phyloP scores from a whole-genome alignment of 1,140 invertebrate species.

The Neodiprion pinetum region DNA sequence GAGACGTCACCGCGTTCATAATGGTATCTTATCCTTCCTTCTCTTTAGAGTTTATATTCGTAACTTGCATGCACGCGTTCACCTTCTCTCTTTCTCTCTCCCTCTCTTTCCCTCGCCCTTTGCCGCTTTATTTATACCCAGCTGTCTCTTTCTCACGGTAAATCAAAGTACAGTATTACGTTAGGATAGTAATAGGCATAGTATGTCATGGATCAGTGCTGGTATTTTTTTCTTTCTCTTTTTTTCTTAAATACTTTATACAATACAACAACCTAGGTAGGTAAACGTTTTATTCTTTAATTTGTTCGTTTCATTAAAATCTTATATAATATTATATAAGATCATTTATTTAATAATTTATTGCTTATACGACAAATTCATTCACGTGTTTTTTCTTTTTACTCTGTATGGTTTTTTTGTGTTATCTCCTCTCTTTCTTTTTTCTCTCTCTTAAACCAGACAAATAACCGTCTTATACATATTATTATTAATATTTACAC shows the following conservation, averaged over 20 bases:
- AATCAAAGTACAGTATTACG: no score
- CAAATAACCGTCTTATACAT: not conserved
- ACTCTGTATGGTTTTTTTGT: constrained; percentile 11
- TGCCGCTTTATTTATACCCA: no score
- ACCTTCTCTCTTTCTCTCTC: not conserved
- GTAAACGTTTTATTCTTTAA: not conserved
- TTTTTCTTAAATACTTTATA: not conserved
- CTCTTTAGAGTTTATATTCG: not conserved
- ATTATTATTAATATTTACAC: not conserved
- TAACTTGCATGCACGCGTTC: not conserved
- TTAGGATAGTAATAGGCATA: not conserved
- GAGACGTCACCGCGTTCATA: no score
- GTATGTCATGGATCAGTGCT: constrained; percentile 1
- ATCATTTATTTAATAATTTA: constrained; percentile 4
- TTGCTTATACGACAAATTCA: not conserved
- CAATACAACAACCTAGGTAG: not conserved
- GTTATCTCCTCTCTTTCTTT: not conserved
- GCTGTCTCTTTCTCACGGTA: no score
- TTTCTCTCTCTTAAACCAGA: not conserved
- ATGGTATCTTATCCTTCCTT: no score
- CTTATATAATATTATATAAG: not conserved
- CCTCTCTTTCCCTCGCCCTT: not conserved
- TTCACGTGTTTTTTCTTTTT: not conserved
- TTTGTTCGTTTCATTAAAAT: constrained; percentile 11
- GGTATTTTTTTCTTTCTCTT: not conserved